These are phyloP conservation scores for Aproaerema taeniolella DNA, from an alignment of 2,888 invertebrate genomes.

Conservation along the genomic window DNA sequence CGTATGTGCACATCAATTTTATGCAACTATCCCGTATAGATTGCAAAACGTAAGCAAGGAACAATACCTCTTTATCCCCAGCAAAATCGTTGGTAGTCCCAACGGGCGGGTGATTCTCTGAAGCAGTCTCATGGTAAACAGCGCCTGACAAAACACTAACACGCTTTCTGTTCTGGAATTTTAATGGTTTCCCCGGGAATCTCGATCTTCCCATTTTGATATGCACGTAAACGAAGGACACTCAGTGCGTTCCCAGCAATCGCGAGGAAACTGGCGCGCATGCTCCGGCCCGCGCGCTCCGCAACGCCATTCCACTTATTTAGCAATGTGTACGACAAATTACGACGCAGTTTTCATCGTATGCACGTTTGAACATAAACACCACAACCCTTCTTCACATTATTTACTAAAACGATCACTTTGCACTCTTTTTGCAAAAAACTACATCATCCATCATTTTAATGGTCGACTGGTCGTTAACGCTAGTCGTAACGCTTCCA, in stretches of 20 bases:
- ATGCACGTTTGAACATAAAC: conserved; percentile 57
- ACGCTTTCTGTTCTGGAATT: conserved; percentile 91
- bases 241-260: conserved; percentile 72
- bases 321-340: conserved; percentile 73
- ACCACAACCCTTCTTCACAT: conserved; percentile 62
- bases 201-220: conserved; percentile 87
- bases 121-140: conserved; percentile 70
- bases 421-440: conserved; percentile 68
- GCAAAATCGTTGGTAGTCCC: conserved; percentile 64
- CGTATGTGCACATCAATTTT: conserved; percentile 33
- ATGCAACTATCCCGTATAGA: conserved; percentile 31
- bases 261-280: conserved; percentile 74
- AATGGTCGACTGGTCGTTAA: conserved; percentile 70
- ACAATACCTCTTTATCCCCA: conserved; percentile 71
- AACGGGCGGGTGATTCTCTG: conserved; percentile 64
- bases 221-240: conserved; percentile 74
- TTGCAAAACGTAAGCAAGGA: conserved; percentile 20
- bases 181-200: conserved; percentile 93
- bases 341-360: conserved; percentile 71
- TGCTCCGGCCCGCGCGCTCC: conserved; percentile 76
- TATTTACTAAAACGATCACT: conserved; percentile 65
- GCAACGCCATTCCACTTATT: conserved; percentile 76
- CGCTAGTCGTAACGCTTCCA: conserved; percentile 69
- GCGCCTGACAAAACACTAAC: conserved; percentile 86
- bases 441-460: conserved; percentile 71